Evolutionary conservation across 2,888 invertebrate species (phyloP), one percentile per base, ranked within the genome.

Genomic region (Polydrusus pterygomalis): DNA sequence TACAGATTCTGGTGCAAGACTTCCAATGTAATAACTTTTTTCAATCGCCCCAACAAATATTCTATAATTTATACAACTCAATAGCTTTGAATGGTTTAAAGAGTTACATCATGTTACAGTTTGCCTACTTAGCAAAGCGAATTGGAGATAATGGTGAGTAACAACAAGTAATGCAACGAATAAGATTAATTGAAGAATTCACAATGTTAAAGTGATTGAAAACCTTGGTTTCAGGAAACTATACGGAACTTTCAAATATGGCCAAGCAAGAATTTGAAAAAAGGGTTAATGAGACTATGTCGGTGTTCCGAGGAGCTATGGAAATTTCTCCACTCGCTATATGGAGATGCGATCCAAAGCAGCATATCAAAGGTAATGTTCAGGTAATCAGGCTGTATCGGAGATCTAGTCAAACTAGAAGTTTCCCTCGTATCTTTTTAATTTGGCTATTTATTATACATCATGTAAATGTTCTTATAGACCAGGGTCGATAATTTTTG

Each of bases 81-180:
- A 91, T 95, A 77, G 91, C 94, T 1, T 87, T 95, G 25, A 92
- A 94, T 0, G 94, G 96, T 88, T 90, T 95, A 82, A 95, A 95
- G 87, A 95, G 94, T 2, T 95, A 93, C 86, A 91, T 93, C 30
- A 93, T 96, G 93, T 92, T 94, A 89, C 95, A 95, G 86, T 81
- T 81, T 69, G 82, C 81, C 10, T 81, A 81, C 45, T 69, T 81
- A 69, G 77, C 77, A 0, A 60, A 63, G 15, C 49, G 78, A 70
- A 40, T 80, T 20, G 40, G 34, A 15, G 77, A 79, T 65, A 74
- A 67, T 77, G 80, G 80, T 79, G 75, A 25, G 15, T 9, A 76
- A 43, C 17, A 58, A 8, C 1, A 54, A 54, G 2, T 51, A 25
- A 9, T 13, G 34, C n/a, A 11, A 1, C 43, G 5, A 43, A 43